Evolutionary conservation across 2,797 vertebrate species (phyloP).

Genomic region (Schizothorax lantsangensis): DNA sequence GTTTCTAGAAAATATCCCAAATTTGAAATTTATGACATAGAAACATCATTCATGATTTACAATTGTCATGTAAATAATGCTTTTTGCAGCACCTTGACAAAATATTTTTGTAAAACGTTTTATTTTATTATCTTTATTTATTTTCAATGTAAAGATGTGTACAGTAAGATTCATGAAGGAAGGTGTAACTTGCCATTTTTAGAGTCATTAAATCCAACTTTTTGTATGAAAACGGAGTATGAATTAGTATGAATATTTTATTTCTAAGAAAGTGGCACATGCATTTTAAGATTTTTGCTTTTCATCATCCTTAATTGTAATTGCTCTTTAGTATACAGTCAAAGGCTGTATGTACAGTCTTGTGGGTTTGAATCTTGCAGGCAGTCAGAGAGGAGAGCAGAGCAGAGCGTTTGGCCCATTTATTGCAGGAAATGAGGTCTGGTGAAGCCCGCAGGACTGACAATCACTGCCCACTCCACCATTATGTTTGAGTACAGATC

Average conservation of each 20-base stretch:
- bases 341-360: neutral
- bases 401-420: conserved; percentile 73
- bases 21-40: no score
- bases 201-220: neutral
- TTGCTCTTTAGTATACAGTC: neutral
- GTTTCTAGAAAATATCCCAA: no score
- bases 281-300: neutral
- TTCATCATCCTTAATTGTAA: neutral
- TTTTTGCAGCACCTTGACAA: neutral
- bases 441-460: conserved; percentile 75
- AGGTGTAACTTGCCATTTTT: neutral
- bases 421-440: conserved; percentile 80
- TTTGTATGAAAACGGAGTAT: neutral
- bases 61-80: no score
- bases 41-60: no score
- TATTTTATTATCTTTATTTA: neutral
- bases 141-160: neutral
- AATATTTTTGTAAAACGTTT: no score
- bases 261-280: neutral
- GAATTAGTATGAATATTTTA: no score
- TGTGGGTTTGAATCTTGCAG: conserved; percentile 1
- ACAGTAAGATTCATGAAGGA: neutral
- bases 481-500: neutral
- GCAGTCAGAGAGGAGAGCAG: conserved; percentile 61
- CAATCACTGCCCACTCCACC: conserved; percentile 70